A percentile compares a stretch with the other conserved stretches of the same genome.
phyloP scores from a whole-genome alignment of 2,113 vertebrate genomes.

The Ceyx cyanopectus region DNA sequence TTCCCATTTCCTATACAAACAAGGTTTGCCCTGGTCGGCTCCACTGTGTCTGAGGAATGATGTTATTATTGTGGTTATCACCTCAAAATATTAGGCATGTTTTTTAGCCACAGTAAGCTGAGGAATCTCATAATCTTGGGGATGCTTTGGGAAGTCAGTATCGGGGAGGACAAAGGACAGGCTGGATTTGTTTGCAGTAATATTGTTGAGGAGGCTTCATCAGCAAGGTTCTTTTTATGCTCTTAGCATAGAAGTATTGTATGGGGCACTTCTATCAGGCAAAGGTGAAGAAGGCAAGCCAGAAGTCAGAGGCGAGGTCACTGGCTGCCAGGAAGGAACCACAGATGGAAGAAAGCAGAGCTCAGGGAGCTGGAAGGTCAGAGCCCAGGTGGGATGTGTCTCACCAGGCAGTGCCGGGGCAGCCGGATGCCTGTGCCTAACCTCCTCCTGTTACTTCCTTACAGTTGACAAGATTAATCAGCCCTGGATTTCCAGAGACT shows the following conservation, averaged over 20 bases:
- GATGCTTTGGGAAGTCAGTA: background rate
- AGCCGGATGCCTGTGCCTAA: background rate
- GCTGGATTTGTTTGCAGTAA: background rate
- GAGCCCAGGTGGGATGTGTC: constrained; percentile 36
- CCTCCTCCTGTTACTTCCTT: background rate
- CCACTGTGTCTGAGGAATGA: constrained; percentile 48
- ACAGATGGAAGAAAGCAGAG: background rate
- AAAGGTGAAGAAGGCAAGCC: constrained; percentile 12
- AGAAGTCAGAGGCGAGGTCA: background rate
- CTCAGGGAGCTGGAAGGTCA: constrained; percentile 7
- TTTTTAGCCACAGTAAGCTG: background rate
- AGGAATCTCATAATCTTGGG: background rate
- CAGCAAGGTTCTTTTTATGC: background rate
- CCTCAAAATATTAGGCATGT: background rate
- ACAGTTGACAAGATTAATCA: background rate
- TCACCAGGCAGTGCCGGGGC: background rate
- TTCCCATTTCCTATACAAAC: constrained; percentile 44
- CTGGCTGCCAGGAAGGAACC: constrained; percentile 12
- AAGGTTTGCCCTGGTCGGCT: constrained; percentile 33
- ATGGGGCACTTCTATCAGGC: background rate
- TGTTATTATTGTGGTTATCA: constrained; percentile 53
- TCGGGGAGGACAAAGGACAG: background rate
- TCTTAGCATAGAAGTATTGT: background rate
- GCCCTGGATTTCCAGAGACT: background rate
- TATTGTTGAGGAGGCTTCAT: background rate